Conservation (phyloP, 2,888 invertebrate genomes). For the Cyrtodaria siliqua region DNA sequence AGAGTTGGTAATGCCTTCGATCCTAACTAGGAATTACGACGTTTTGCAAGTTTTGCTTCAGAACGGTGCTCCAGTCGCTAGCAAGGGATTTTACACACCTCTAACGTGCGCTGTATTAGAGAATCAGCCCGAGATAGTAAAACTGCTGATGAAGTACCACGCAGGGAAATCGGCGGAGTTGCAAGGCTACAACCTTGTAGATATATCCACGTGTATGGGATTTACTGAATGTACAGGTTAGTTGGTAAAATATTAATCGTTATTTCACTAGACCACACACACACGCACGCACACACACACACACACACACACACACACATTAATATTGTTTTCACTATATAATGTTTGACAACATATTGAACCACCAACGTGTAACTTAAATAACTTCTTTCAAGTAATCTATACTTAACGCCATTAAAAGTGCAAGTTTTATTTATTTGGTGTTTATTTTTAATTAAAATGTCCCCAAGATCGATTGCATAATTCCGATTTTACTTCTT, state of each 20-base stretch:
- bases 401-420: too few relatives aligned
- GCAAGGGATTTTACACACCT: constrained; percentile 57
- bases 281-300: too few relatives aligned
- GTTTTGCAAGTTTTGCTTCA: constrained; percentile 48
- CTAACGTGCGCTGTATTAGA: constrained; percentile 56
- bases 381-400: too few relatives aligned
- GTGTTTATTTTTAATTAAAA: too few relatives aligned
- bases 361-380: too few relatives aligned
- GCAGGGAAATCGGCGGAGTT: constrained; percentile 49
- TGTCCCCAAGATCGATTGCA: too few relatives aligned
- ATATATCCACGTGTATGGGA: constrained; percentile 51
- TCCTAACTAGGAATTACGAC: constrained; percentile 45
- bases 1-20: constrained; percentile 59
- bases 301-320: too few relatives aligned
- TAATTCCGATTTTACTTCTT: too few relatives aligned
- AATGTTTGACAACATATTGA: too few relatives aligned
- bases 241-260: not conserved
- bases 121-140: constrained; percentile 53
- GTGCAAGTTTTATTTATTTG: too few relatives aligned
- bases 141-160: constrained; percentile 34
- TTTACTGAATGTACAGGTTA: constrained; percentile 56
- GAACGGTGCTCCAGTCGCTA: constrained; percentile 42
- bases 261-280: too few relatives aligned
- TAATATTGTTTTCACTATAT: too few relatives aligned
- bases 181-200: constrained; percentile 56